These are phyloP conservation scores for Chiloscyllium plagiosum DNA, from an alignment of 2,113 vertebrate species.

Conservation along the genomic window DNA sequence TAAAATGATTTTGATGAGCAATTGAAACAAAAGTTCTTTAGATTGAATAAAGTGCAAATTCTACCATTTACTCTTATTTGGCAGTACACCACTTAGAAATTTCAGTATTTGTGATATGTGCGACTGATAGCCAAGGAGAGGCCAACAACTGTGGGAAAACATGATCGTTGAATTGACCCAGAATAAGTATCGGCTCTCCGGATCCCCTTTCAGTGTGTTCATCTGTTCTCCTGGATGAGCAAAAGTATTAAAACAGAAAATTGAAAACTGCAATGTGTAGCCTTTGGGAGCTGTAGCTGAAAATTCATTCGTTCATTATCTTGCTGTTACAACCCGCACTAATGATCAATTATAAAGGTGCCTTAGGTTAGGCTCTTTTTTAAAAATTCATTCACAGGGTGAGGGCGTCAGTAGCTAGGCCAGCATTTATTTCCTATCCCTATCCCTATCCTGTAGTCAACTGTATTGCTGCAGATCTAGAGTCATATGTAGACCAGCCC, in stretches of 20 bases:
- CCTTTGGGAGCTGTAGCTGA: neutral
- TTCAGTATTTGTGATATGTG: neutral
- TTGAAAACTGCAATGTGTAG: neutral
- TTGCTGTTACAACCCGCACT: neutral
- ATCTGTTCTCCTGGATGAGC: neutral
- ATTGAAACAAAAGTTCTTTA: neutral
- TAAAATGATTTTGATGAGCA: neutral
- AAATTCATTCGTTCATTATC: neutral
- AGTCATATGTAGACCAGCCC: too few species aligned
- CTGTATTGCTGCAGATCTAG: too few species aligned
- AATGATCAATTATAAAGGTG: neutral
- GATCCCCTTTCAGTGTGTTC: neutral
- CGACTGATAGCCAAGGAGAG: constrained; percentile 5
- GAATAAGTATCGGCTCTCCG: neutral
- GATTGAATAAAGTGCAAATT: neutral
- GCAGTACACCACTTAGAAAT: neutral
- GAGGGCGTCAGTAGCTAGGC: too few species aligned
- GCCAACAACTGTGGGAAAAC: neutral
- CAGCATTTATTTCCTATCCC: too few species aligned
- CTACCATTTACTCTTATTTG: neutral
- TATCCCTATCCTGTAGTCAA: too few species aligned
- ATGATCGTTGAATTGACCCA: constrained; percentile 19
- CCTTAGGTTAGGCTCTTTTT: neutral
- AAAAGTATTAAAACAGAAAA: neutral
- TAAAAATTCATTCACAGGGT: too few species aligned